Conservation (phyloP, 2,113 vertebrate species). For the Microcebus murinus region DNA sequence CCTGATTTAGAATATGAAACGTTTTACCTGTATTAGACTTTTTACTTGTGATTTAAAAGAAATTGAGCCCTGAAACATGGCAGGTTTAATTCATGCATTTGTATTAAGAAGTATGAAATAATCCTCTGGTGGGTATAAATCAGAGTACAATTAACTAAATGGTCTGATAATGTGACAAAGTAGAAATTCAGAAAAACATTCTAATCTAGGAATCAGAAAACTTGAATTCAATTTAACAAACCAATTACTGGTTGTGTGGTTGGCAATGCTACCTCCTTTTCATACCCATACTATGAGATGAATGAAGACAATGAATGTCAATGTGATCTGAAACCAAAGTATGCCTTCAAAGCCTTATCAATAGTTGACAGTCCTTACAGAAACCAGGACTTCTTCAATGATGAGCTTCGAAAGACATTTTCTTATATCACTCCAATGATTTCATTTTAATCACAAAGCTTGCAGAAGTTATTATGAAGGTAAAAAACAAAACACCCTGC, state of each 20-base stretch:
- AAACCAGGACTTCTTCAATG: neutral
- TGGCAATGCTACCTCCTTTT: neutral
- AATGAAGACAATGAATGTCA: neutral
- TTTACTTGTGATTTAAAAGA: slow-evolving; percentile 15
- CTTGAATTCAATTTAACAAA: neutral
- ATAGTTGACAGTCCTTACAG: neutral
- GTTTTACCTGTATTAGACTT: neutral
- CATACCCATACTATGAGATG: neutral
- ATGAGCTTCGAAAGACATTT: neutral
- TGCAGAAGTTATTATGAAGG: neutral
- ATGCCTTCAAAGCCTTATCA: neutral
- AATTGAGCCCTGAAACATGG: neutral
- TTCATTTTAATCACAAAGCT: neutral
- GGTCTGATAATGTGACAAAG: neutral
- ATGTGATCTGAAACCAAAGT: neutral
- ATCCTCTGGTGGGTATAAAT: neutral
- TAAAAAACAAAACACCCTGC: neutral
- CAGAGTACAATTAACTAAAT: neutral
- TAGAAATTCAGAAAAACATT: neutral
- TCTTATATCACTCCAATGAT: neutral
- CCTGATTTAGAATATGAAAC: neutral
- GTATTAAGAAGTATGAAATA: neutral
- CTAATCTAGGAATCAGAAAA: neutral
- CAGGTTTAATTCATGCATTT: neutral
- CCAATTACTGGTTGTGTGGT: neutral